phyloP scores from a whole-genome alignment of 2,797 vertebrate species.

The Dendrocincla fuliginosa region DNA sequence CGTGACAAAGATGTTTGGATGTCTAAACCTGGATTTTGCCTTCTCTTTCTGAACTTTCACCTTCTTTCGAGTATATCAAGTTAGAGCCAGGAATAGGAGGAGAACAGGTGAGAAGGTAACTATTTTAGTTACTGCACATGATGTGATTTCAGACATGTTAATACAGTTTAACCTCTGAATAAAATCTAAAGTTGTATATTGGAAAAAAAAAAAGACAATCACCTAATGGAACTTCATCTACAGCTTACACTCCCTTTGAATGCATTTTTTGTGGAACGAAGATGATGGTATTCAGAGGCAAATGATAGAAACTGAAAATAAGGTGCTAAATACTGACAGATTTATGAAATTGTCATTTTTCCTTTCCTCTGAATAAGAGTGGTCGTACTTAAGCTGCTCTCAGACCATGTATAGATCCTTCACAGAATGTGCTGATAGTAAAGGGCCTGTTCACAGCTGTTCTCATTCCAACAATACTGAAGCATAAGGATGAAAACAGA shows the following conservation, averaged over 20 bases:
- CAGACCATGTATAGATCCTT: background rate
- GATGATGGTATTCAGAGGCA: background rate
- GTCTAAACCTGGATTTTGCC: background rate
- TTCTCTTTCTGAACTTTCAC: background rate
- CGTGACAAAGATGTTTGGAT: background rate
- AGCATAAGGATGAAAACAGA: conserved; percentile 60
- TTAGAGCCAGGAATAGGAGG: background rate
- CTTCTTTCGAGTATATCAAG: background rate
- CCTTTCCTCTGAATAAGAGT: background rate
- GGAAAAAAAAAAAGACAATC: background rate
- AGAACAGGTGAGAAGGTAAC: background rate
- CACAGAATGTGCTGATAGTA: conserved; percentile 25
- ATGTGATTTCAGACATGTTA: background rate
- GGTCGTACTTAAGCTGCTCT: background rate
- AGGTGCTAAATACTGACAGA: background rate
- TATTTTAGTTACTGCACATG: background rate
- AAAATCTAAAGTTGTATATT: background rate
- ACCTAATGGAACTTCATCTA: background rate
- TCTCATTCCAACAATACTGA: conserved; percentile 58
- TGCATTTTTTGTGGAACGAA: background rate
- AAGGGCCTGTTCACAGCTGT: conserved; percentile 60
- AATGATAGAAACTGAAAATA: background rate
- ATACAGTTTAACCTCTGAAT: background rate
- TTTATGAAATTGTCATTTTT: background rate
- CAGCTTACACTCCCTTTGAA: background rate